A percentile compares a stretch with the other conserved stretches of the same genome.
These are phyloP conservation scores for Torymus aiolomorphi DNA, from an alignment of 2,888 invertebrate genomes.

Conservation along the genomic window DNA sequence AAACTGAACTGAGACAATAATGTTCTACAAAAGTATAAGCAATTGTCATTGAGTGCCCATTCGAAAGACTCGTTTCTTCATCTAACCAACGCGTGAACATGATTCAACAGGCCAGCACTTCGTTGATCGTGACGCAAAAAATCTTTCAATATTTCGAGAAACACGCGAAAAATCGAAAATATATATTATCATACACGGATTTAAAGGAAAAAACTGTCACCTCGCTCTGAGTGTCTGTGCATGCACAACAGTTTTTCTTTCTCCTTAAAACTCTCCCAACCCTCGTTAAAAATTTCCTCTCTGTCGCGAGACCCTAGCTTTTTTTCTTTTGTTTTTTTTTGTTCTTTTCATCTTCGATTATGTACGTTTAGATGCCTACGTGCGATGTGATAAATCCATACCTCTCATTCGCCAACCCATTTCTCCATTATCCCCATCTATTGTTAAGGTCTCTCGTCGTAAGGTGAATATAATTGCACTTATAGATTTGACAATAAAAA, in stretches of 20 bases:
- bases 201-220: conserved; percentile 26
- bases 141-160: conserved; percentile 42
- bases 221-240: not conserved
- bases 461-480: conserved; percentile 73
- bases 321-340: conserved; percentile 48
- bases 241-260: conserved; percentile 45
- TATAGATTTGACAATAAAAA: conserved; percentile 72
- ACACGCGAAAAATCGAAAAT: conserved; percentile 42
- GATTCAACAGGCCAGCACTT: conserved; percentile 71
- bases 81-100: conserved; percentile 57
- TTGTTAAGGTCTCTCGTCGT: conserved; percentile 38
- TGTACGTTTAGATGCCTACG: conserved; percentile 52
- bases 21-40: not conserved
- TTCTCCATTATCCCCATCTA: conserved; percentile 15
- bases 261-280: conserved; percentile 5
- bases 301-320: not conserved
- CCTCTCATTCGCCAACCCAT: conserved; percentile 58
- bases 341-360: conserved; percentile 50
- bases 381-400: conserved; percentile 56
- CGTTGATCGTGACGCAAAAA: conserved; percentile 72
- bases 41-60: conserved; percentile 47
- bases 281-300: not conserved
- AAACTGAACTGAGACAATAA: too few relatives aligned
- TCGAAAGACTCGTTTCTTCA: conserved; percentile 56
- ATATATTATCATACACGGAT: conserved; percentile 23